A percentile compares a stretch with the other conserved stretches of the same genome.
Conservation (phyloP, 2,888 invertebrate genomes). For the Germaria angustata region DNA sequence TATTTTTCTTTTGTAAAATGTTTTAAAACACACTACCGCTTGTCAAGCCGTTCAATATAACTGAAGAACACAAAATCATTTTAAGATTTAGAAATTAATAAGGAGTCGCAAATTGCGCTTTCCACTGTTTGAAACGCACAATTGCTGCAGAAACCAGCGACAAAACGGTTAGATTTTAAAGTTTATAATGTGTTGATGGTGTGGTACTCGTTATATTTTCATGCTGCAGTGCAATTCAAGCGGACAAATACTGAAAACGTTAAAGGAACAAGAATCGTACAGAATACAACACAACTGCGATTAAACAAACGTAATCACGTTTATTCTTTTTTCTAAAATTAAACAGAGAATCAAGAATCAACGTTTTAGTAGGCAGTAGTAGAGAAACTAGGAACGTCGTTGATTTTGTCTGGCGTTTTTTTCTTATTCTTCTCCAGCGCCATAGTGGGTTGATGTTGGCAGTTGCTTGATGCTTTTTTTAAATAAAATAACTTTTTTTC, state of each 20-base stretch:
- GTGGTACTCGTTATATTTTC: slow-evolving; percentile 54
- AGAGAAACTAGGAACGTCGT: slow-evolving; percentile 5
- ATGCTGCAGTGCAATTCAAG: slow-evolving; percentile 38
- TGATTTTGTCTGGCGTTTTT: slow-evolving; percentile 33
- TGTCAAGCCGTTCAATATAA: no score
- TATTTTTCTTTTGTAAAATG: no score
- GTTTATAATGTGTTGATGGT: slow-evolving; percentile 64
- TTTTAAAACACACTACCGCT: background rate
- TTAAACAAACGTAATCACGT: slow-evolving; percentile 53
- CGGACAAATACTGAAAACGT: slow-evolving; percentile 39
- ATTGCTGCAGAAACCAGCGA: slow-evolving; percentile 18
- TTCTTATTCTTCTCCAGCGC: slow-evolving; percentile 44
- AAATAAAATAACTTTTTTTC: background rate
- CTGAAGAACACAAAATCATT: background rate
- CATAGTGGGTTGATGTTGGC: slow-evolving; percentile 61
- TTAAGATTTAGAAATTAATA: background rate
- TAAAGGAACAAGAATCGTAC: slow-evolving; percentile 43
- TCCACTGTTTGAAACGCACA: slow-evolving; percentile 11
- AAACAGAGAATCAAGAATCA: slow-evolving; percentile 5
- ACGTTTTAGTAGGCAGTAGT: slow-evolving; percentile 31
- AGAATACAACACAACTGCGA: slow-evolving; percentile 36
- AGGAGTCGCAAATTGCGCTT: slow-evolving; percentile 9
- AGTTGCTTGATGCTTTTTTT: slow-evolving; percentile 30
- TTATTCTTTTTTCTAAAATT: slow-evolving; percentile 14
- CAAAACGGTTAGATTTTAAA: slow-evolving; percentile 23